Evolutionary conservation across 2,113 vertebrate genomes (phyloP).

Genomic region (Vulpes ferrilata): DNA sequence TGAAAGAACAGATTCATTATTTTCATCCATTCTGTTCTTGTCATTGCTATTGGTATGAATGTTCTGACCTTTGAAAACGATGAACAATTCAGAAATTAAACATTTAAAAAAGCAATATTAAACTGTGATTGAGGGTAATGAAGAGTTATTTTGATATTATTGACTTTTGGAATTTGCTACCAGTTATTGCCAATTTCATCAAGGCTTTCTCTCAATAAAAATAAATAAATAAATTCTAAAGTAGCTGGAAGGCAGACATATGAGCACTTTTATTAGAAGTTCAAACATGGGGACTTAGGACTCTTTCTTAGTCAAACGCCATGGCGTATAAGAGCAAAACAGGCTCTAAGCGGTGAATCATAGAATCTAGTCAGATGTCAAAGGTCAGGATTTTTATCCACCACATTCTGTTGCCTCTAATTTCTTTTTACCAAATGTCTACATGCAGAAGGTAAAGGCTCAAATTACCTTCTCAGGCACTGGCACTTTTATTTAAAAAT

Average conservation of each 20-base stretch:
- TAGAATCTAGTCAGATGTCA: background rate
- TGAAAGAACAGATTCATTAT: constrained; percentile 76
- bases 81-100: constrained; percentile 70
- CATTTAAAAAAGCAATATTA: constrained; percentile 57
- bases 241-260: background rate
- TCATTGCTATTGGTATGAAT: constrained; percentile 60
- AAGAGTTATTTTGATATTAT: constrained; percentile 49
- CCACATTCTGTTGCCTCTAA: background rate
- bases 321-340: background rate
- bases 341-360: background rate
- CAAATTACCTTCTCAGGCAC: background rate
- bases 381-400: background rate
- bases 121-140: background rate
- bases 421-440: constrained; percentile 9
- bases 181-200: background rate
- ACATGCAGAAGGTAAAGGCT: background rate
- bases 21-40: constrained; percentile 69
- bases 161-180: constrained; percentile 42
- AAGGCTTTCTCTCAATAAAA: constrained; percentile 13
- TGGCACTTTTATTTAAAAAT: background rate
- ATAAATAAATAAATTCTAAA: constrained; percentile 32
- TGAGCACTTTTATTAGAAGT: background rate
- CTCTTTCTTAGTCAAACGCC: constrained; percentile 7
- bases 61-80: constrained; percentile 75
- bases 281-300: background rate